Conservation (phyloP, 2,888 invertebrate species). For the Microctonus brassicae region DNA sequence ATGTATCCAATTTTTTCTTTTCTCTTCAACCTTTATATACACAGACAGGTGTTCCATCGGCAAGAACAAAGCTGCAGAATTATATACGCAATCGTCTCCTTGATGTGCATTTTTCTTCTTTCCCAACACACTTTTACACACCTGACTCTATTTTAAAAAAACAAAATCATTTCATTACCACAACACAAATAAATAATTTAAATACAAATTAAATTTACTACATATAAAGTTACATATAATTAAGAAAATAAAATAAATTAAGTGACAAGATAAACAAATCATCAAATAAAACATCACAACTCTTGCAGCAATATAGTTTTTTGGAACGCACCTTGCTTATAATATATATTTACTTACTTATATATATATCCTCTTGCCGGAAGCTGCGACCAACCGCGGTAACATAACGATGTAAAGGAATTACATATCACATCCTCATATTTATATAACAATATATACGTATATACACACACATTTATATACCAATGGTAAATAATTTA, state of each 20-base stretch:
- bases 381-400: constrained; percentile 3
- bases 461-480: not conserved
- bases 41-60: not conserved
- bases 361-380: too few species aligned
- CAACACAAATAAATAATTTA: not conserved
- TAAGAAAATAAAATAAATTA: not conserved
- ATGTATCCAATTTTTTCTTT: not conserved
- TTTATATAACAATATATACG: too few species aligned
- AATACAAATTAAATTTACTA: not conserved
- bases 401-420: not conserved
- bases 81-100: too few species aligned
- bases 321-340: constrained; percentile 24
- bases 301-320: too few species aligned
- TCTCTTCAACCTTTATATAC: not conserved
- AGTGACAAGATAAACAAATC: not conserved
- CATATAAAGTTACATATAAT: too few species aligned
- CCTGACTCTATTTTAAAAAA: too few species aligned
- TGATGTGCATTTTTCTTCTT: too few species aligned
- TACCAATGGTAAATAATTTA: constrained; percentile 27
- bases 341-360: too few species aligned
- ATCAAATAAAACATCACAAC: too few species aligned
- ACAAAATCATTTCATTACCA: too few species aligned
- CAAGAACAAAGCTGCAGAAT: not conserved
- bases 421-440: too few species aligned
- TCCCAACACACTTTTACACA: too few species aligned